A percentile compares a stretch with the other conserved stretches of the same genome.
Conservation (phyloP, 2,888 invertebrate species). For the Sinodicranocentrus sp. region DNA sequence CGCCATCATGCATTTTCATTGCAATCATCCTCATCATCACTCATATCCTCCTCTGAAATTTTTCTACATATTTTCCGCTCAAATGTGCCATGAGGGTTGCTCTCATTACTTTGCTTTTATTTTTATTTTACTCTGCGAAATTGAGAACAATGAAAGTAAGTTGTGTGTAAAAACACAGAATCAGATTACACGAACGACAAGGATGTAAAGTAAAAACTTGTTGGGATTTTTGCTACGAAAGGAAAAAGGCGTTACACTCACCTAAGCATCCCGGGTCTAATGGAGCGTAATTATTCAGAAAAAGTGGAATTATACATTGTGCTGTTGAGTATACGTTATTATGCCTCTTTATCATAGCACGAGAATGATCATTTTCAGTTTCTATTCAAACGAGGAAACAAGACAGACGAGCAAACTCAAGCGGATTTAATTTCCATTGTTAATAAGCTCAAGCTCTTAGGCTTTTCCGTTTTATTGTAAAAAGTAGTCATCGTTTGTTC, state of each 20-base stretch:
- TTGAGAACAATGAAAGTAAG: conserved; percentile 44
- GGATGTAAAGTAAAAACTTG: conserved; percentile 3
- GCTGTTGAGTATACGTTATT: too few relatives aligned
- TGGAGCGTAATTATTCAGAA: background rate
- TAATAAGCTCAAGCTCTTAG: too few relatives aligned
- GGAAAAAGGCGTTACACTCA: background rate
- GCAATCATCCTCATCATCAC: background rate
- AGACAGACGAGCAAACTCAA: too few relatives aligned
- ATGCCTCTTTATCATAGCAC: too few relatives aligned
- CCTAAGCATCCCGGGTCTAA: background rate
- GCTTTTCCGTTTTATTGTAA: too few relatives aligned
- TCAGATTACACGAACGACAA: background rate
- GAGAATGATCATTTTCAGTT: too few relatives aligned
- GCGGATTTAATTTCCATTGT: too few relatives aligned
- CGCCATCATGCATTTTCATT: conserved; percentile 6
- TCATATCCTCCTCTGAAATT: conserved; percentile 24
- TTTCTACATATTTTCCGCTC: background rate
- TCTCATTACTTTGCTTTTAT: conserved; percentile 35
- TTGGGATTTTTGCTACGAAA: background rate
- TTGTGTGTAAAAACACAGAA: background rate
- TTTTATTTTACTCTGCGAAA: background rate
- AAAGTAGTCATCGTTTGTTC: too few relatives aligned
- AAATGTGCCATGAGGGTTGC: conserved; percentile 7
- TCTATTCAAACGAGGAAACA: too few relatives aligned
- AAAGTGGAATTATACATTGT: too few relatives aligned